A percentile compares a stretch with the other conserved stretches of the same genome.
Conservation (phyloP, 2,888 invertebrate species). For the Agelastica alni region DNA sequence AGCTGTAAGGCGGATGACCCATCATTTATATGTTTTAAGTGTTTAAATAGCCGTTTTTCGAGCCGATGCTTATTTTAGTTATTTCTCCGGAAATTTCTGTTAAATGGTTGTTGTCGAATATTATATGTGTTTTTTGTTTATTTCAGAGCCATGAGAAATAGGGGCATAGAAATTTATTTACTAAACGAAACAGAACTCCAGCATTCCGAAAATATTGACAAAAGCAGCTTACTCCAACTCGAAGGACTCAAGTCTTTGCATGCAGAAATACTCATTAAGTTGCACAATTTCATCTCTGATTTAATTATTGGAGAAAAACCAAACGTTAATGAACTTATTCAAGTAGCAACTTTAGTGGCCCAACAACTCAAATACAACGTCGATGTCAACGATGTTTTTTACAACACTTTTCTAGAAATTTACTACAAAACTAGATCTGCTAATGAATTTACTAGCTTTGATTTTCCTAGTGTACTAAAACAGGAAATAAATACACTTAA, state of each 20-base stretch:
- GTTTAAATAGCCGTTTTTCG: too few species aligned
- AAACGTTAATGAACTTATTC: constrained; percentile 66
- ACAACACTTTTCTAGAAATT: constrained; percentile 66
- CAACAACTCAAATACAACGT: constrained; percentile 61
- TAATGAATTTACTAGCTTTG: constrained; percentile 51
- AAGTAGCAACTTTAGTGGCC: constrained; percentile 65
- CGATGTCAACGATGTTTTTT: constrained; percentile 59
- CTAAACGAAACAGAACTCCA: constrained; percentile 48
- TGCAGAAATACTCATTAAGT: constrained; percentile 53
- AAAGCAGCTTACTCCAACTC: constrained; percentile 59
- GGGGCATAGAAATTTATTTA: constrained; percentile 89
- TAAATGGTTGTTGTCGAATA: too few species aligned
- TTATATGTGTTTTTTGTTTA: too few species aligned
- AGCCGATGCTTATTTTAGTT: too few species aligned
- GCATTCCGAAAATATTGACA: constrained; percentile 53
- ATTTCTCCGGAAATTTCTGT: too few species aligned
- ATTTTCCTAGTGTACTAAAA: constrained; percentile 60
- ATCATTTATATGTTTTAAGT: too few species aligned
- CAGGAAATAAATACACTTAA: constrained; percentile 53
- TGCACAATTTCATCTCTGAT: constrained; percentile 57
- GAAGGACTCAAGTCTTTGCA: constrained; percentile 52
- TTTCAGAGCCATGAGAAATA: constrained; percentile 92
- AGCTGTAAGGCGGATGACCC: too few species aligned
- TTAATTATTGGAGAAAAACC: constrained; percentile 65
- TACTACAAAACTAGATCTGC: constrained; percentile 58